phyloP scores from a whole-genome alignment of 2,888 invertebrate species.

The Boloria euphrosyne region DNA sequence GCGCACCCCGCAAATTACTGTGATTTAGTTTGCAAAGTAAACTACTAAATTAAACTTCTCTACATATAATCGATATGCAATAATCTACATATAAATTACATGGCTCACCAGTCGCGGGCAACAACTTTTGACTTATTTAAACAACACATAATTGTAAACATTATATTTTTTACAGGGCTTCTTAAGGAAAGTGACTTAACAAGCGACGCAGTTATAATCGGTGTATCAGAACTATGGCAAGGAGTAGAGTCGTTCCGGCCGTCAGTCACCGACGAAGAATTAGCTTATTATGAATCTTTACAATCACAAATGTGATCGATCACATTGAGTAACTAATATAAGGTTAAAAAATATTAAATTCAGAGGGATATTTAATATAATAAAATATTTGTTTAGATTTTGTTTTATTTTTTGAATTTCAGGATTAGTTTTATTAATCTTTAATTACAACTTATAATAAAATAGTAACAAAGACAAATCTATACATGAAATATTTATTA shows the following conservation, averaged over 20 bases:
- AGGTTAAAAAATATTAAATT: background rate
- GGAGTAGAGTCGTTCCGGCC: slow-evolving; percentile 86
- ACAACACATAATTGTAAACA: background rate
- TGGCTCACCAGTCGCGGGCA: no score
- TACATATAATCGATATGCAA: no score
- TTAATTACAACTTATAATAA: no score
- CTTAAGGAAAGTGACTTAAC: slow-evolving; percentile 75
- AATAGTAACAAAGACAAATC: no score
- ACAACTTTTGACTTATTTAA: background rate
- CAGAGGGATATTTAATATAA: background rate
- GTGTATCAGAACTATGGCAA: slow-evolving; percentile 83
- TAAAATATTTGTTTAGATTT: no score
- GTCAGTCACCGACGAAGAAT: slow-evolving; percentile 86
- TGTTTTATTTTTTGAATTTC: no score
- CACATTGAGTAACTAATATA: background rate
- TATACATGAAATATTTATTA: no score
- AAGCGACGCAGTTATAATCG: slow-evolving; percentile 83
- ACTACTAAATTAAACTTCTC: no score
- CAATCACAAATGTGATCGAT: slow-evolving; percentile 60
- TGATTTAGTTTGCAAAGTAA: no score
- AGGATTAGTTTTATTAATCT: no score
- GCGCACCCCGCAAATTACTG: no score
- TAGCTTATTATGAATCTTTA: slow-evolving; percentile 84
- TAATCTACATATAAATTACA: no score
- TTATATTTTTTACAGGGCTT: slow-evolving; percentile 65